Evolutionary conservation across 2,797 vertebrate genomes (phyloP).

Genomic region (Hypotaenidia philippensis): DNA sequence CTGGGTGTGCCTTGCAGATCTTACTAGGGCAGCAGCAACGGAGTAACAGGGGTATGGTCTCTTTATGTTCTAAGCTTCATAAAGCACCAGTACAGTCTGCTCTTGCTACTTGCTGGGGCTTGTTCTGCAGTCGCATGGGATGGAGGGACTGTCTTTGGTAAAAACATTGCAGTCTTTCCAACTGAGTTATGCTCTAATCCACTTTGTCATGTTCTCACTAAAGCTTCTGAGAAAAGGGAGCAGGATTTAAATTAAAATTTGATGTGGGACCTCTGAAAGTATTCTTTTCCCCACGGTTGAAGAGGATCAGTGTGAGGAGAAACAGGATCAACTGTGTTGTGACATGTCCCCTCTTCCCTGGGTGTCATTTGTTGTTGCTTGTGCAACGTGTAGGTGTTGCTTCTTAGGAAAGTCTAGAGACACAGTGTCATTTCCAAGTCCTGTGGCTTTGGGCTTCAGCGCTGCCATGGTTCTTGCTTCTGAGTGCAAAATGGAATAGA

Average conservation of each 20-base stretch:
- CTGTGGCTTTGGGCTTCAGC: not conserved
- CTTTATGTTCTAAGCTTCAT: accelerated
- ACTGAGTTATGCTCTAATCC: not conserved
- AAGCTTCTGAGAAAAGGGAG: not conserved
- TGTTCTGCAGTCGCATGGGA: accelerated
- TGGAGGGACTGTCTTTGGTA: accelerated
- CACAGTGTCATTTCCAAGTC: accelerated
- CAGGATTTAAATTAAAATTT: not conserved
- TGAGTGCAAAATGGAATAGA: not conserved
- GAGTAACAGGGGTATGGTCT: accelerated
- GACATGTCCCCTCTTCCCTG: not conserved
- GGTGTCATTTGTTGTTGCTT: accelerated
- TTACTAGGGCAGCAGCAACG: accelerated
- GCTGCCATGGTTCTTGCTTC: not conserved
- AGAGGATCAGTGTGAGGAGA: not conserved
- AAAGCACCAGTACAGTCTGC: not conserved
- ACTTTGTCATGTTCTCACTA: not conserved
- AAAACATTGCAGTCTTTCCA: accelerated
- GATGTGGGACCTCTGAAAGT: not conserved
- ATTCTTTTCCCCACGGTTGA: accelerated
- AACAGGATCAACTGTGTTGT: not conserved
- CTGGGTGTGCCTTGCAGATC: accelerated
- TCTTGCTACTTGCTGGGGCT: accelerated
- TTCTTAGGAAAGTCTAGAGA: not conserved
- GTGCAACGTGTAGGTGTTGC: not conserved